These are phyloP conservation scores for Oscheius sp. DNA, from an alignment of 2,888 invertebrate species.

Conservation along the genomic window DNA sequence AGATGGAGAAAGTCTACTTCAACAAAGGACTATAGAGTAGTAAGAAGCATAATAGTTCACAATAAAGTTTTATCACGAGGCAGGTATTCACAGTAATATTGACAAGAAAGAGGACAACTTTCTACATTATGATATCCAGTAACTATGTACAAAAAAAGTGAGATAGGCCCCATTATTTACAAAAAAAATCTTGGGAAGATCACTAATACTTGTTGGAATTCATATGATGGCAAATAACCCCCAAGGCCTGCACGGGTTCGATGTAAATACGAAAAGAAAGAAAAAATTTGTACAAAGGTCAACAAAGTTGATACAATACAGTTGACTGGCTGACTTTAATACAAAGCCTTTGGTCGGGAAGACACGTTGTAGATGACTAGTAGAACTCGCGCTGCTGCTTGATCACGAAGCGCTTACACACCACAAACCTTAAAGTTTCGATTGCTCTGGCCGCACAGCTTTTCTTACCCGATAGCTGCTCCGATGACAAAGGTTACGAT, in stretches of 20 bases:
- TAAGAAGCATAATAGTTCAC: background rate
- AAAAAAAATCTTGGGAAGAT: conserved; percentile 26
- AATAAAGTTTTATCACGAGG: conserved; percentile 7
- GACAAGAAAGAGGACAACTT: background rate
- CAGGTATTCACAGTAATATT: background rate
- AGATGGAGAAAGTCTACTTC: conserved; percentile 59
- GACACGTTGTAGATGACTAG: conserved; percentile 24
- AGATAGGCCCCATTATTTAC: conserved; percentile 36
- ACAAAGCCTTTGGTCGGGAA: background rate
- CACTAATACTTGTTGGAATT: conserved; percentile 28
- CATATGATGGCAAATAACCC: conserved; percentile 23
- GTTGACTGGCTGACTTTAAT: conserved; percentile 2
- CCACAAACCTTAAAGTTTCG: conserved; percentile 60
- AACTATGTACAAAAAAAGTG: conserved; percentile 33
- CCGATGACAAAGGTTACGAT: conserved; percentile 89
- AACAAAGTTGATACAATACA: conserved; percentile 15
- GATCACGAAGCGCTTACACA: conserved; percentile 61
- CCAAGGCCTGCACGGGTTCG: conserved; percentile 29
- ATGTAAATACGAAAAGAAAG: conserved; percentile 6
- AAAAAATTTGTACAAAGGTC: conserved; percentile 8
- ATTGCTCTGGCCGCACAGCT: background rate
- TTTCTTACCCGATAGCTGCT: conserved; percentile 86
- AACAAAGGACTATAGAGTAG: conserved; percentile 61
- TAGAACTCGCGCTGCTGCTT: conserved; percentile 34
- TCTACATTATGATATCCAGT: conserved; percentile 4